These are phyloP conservation scores for Erebia palarica DNA, from an alignment of 2,888 invertebrate genomes.

Conservation along the genomic window DNA sequence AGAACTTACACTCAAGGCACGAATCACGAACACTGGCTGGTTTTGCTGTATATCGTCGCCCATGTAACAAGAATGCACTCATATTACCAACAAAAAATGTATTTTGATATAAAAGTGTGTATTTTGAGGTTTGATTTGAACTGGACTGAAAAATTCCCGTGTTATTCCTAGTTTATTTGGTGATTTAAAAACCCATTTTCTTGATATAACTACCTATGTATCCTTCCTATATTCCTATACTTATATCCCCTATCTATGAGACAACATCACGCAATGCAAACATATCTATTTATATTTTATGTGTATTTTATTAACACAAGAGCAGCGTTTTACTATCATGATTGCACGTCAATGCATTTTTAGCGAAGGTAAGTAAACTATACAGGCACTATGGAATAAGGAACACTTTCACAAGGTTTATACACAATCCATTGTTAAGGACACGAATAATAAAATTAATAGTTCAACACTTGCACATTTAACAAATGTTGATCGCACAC, in stretches of 20 bases:
- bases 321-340: conserved; percentile 21
- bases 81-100: background rate
- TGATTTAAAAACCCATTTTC: conserved; percentile 7
- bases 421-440: too few species aligned
- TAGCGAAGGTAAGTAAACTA: background rate
- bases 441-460: too few species aligned
- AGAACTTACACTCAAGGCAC: conserved; percentile 41
- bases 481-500: too few species aligned
- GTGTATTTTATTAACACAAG: conserved; percentile 25
- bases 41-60: conserved; percentile 36
- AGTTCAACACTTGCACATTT: too few species aligned
- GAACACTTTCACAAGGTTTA: too few species aligned
- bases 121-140: conserved; percentile 15
- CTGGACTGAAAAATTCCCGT: conserved; percentile 12
- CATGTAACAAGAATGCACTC: conserved; percentile 23
- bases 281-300: conserved; percentile 26
- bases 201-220: conserved; percentile 1
- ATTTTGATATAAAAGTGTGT: conserved; percentile 7
- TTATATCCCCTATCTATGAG: conserved; percentile 14
- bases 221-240: background rate
- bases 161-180: conserved; percentile 22
- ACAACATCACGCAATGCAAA: conserved; percentile 20
- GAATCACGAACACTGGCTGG: conserved; percentile 53
- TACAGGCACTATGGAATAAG: too few species aligned
- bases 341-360: conserved; percentile 24